Conservation (phyloP, 2,888 invertebrate species). For the Perdita meconis region DNA sequence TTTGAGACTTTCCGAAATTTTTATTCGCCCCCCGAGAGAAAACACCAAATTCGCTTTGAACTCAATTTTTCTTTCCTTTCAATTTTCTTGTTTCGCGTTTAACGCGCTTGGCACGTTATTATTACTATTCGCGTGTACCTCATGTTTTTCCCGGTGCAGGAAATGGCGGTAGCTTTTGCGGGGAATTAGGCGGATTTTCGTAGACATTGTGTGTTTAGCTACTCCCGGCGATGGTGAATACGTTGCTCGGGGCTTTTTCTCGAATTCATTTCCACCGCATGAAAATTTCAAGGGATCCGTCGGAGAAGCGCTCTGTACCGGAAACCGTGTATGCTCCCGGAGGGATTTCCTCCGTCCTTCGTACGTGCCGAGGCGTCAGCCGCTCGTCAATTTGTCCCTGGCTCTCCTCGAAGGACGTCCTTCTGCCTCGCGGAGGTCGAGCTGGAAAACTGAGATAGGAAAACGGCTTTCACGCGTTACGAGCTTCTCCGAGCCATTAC, state of each 20-base stretch:
- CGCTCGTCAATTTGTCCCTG: conserved; percentile 52
- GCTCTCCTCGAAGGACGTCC: conserved; percentile 23
- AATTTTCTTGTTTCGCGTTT: too few species aligned
- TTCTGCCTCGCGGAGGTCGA: conserved; percentile 24
- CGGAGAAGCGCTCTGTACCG: conserved; percentile 5
- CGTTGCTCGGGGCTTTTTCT: background rate
- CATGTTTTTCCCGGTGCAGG: too few species aligned
- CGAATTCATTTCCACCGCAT: conserved; percentile 44
- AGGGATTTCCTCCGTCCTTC: conserved; percentile 32
- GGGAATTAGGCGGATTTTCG: too few species aligned
- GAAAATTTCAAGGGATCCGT: conserved; percentile 40
- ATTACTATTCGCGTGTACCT: too few species aligned
- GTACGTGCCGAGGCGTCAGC: conserved; percentile 35
- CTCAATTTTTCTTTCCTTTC: too few species aligned
- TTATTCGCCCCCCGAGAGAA: too few species aligned
- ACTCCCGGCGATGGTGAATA: too few species aligned
- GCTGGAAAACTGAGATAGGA: conserved; percentile 48
- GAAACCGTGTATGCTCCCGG: conserved; percentile 14
- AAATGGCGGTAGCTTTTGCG: too few species aligned
- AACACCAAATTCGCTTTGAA: too few species aligned
- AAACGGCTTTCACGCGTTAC: conserved; percentile 48
- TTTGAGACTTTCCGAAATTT: background rate
- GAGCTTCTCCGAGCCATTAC: conserved; percentile 33
- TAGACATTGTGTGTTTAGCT: too few species aligned
- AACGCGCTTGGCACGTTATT: too few species aligned